phyloP scores from a whole-genome alignment of 2,797 vertebrate genomes.

The Remorina albescens region DNA sequence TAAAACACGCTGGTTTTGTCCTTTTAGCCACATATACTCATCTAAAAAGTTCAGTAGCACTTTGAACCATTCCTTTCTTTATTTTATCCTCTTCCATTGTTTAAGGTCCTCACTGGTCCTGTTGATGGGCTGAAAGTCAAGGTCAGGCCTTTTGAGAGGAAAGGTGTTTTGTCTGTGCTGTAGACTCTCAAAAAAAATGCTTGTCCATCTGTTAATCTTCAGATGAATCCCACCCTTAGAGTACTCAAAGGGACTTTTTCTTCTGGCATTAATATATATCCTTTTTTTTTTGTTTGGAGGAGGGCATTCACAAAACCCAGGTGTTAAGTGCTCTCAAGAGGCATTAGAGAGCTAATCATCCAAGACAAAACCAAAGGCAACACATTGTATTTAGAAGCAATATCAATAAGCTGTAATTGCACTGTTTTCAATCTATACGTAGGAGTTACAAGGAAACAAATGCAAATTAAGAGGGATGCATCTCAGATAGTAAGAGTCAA shows the following conservation, averaged over 20 bases:
- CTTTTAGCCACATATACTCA: constrained; percentile 33
- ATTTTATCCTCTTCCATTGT: constrained; percentile 30
- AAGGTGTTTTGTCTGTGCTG: constrained; percentile 34
- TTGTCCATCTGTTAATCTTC: constrained; percentile 23
- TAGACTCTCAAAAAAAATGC: constrained; percentile 10
- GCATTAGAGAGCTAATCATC: constrained; percentile 12
- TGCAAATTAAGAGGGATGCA: constrained; percentile 11
- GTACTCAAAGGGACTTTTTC: constrained; percentile 23
- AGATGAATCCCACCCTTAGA: constrained; percentile 21
- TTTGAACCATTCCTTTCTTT: constrained; percentile 10
- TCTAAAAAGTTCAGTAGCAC: constrained; percentile 32
- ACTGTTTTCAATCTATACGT: constrained; percentile 12
- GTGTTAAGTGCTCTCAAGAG: constrained; percentile 21
- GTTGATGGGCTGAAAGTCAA: constrained; percentile 41
- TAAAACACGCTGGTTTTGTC: constrained; percentile 11
- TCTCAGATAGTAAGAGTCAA: constrained; percentile 6
- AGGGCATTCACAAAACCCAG: constrained; percentile 21
- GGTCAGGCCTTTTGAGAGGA: constrained; percentile 45
- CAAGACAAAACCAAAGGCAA: constrained; percentile 10
- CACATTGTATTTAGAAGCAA: constrained; percentile 18
- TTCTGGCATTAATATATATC: constrained; percentile 13
- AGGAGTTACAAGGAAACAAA: constrained; percentile 31
- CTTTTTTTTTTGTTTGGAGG: no score
- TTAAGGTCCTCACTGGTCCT: constrained; percentile 14
- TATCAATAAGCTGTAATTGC: constrained; percentile 30